Percentiles rank a stretch among this genome's conserved stretches.
Conservation (phyloP, 2,113 vertebrate genomes). For the Ailurus styani region DNA sequence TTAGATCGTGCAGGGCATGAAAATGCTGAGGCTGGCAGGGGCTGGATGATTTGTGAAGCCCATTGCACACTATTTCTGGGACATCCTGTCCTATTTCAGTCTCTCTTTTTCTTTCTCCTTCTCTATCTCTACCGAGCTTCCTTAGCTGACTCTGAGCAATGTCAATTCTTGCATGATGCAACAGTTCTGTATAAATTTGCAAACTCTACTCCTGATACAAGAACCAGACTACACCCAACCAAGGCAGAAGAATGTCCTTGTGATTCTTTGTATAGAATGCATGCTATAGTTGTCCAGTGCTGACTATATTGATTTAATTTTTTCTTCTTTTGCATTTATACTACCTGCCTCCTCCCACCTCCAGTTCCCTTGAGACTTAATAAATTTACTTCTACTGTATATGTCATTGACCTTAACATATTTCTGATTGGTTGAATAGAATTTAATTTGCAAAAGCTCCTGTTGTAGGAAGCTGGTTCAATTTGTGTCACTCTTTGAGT, state of each 20-base stretch:
- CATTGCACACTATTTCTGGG: not conserved
- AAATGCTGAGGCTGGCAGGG: not conserved
- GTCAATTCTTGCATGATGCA: not conserved
- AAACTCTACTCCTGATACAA: not conserved
- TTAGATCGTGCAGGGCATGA: not conserved
- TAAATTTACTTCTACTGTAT: not conserved
- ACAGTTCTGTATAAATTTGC: not conserved
- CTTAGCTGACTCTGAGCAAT: not conserved
- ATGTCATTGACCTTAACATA: not conserved
- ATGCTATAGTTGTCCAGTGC: accelerated
- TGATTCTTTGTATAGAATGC: not conserved
- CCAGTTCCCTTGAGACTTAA: not conserved
- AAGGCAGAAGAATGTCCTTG: too few relatives aligned
- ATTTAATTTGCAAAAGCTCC: not conserved
- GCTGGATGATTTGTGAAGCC: not conserved
- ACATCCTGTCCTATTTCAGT: not conserved
- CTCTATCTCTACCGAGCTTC: not conserved
- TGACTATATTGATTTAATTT: not conserved
- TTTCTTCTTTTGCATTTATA: not conserved
- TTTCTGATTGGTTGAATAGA: not conserved
- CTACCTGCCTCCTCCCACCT: too few relatives aligned
- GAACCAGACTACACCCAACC: not conserved
- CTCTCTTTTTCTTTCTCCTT: not conserved
- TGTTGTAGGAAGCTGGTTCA: not conserved
- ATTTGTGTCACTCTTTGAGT: not conserved